These are phyloP conservation scores for Spinibarbus caldwelli DNA, from an alignment of 2,797 vertebrate genomes.

Conservation along the genomic window DNA sequence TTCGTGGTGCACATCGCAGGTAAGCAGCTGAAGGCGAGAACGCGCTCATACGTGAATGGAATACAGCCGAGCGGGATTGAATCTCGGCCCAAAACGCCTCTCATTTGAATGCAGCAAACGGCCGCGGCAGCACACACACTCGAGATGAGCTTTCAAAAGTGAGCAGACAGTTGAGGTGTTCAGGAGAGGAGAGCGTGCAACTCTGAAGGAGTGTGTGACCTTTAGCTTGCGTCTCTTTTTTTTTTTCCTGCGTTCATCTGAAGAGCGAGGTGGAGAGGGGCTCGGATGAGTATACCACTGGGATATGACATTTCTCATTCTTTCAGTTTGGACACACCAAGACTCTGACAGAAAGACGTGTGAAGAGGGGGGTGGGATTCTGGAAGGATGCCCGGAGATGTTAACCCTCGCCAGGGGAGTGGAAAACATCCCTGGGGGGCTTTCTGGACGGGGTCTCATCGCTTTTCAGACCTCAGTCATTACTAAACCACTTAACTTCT, in stretches of 20 bases:
- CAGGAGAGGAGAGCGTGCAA: constrained; percentile 21
- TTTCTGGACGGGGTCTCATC: constrained; percentile 20
- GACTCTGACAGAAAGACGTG: constrained; percentile 24
- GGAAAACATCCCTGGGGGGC: constrained; percentile 38
- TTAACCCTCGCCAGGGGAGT: constrained; percentile 35
- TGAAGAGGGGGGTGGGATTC: constrained; percentile 8
- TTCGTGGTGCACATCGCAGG: not conserved
- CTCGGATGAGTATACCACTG: constrained; percentile 23
- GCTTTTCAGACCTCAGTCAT: constrained; percentile 51
- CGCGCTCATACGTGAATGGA: not conserved
- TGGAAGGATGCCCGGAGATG: constrained; percentile 49
- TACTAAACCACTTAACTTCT: constrained; percentile 55
- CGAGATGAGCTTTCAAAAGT: constrained; percentile 34
- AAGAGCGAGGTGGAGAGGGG: constrained; percentile 15
- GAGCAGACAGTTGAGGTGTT: constrained; percentile 35
- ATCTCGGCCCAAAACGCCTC: constrained; percentile 6
- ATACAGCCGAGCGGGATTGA: not conserved
- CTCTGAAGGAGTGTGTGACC: constrained; percentile 45
- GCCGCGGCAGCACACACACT: constrained; percentile 16
- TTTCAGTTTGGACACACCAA: constrained; percentile 22
- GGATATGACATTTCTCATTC: constrained; percentile 48
- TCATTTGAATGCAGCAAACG: constrained; percentile 37
- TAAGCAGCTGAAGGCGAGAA: constrained; percentile 1
- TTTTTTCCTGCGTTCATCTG: constrained; percentile 29
- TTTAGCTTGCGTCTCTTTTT: constrained; percentile 30